Evolutionary conservation across 2,797 vertebrate genomes (phyloP).

Genomic region (Semotilus atromaculatus): DNA sequence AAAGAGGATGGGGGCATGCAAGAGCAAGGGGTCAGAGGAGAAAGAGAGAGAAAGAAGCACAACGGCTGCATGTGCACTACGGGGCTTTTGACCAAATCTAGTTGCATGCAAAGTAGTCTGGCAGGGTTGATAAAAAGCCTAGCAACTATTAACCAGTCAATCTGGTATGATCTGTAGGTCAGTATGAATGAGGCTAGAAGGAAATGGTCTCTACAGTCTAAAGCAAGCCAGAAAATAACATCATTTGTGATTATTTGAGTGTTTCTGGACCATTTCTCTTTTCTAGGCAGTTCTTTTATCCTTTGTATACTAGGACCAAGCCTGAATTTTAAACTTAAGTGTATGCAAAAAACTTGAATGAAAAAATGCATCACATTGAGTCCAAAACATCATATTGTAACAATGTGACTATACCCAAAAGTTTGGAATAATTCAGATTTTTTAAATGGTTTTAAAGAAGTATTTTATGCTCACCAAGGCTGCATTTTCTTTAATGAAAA

Average conservation of each 20-base stretch:
- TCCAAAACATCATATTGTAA: not conserved
- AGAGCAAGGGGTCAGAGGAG: constrained; percentile 93
- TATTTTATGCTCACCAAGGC: not conserved
- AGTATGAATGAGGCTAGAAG: not conserved
- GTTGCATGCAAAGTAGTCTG: constrained; percentile 8
- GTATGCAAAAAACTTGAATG: not conserved
- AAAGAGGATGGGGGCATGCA: constrained; percentile 99
- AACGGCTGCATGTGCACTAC: constrained; percentile 80
- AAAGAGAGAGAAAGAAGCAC: constrained; percentile 86
- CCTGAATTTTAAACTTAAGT: not conserved
- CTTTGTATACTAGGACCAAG: not conserved
- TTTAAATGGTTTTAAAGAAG: not conserved
- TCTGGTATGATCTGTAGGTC: not conserved
- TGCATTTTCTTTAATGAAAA: not conserved
- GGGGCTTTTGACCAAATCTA: constrained; percentile 59
- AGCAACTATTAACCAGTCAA: not conserved
- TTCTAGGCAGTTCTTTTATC: not conserved
- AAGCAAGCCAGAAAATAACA: not conserved
- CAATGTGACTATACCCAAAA: not conserved
- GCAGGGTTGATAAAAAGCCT: not conserved
- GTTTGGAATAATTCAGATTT: not conserved
- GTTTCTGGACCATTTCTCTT: not conserved
- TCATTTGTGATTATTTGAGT: not conserved
- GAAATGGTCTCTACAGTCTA: not conserved
- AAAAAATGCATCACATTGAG: not conserved